phyloP scores from a whole-genome alignment of 2,113 vertebrate genomes.

The Dascyllus trimaculatus region DNA sequence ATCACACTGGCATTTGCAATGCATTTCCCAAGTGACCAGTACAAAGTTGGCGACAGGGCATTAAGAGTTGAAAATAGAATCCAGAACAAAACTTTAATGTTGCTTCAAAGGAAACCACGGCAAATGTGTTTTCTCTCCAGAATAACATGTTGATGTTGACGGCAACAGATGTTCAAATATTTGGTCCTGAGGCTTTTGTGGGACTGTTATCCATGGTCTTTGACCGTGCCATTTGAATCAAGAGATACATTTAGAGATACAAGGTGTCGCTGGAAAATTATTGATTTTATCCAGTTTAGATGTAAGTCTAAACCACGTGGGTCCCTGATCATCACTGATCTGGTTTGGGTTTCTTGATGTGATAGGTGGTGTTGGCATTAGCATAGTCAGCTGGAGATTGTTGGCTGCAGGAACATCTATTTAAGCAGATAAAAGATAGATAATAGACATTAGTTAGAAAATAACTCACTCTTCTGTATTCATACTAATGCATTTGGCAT shows the following conservation, averaged over 20 bases:
- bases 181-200: constrained; percentile 21
- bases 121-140: constrained; percentile 52
- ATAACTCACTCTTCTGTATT: neutral
- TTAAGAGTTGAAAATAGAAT: constrained; percentile 22
- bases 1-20: constrained; percentile 6
- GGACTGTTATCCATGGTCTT: constrained; percentile 29
- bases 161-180: constrained; percentile 54
- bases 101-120: constrained; percentile 55
- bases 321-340: neutral
- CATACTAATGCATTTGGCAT: neutral
- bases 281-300: neutral
- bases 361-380: neutral
- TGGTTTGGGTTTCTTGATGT: neutral
- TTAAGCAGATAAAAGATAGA: neutral
- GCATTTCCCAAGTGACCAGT: constrained; percentile 1
- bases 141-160: constrained; percentile 45
- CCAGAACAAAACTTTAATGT: constrained; percentile 38
- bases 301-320: neutral
- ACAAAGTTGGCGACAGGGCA: neutral
- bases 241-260: neutral
- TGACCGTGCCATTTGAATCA: neutral
- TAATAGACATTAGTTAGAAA: neutral
- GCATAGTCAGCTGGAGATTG: neutral
- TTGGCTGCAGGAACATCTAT: neutral
- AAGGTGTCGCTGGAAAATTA: neutral